These are phyloP conservation scores for Sebastes umbrosus DNA, from an alignment of 2,797 vertebrate genomes.

Conservation along the genomic window DNA sequence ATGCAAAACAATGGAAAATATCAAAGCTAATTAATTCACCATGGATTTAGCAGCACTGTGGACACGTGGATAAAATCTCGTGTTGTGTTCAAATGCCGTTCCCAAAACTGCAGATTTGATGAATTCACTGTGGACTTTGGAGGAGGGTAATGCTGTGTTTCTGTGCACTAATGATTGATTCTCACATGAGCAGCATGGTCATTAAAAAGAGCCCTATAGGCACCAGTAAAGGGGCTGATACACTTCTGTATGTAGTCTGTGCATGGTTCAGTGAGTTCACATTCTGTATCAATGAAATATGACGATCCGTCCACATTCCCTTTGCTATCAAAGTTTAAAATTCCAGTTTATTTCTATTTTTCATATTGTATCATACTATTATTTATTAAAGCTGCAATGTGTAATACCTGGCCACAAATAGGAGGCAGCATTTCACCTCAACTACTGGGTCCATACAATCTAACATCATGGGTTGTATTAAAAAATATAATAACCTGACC, in stretches of 20 bases:
- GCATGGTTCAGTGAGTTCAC: not conserved
- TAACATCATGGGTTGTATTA: too few relatives aligned
- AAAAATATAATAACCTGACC: too few relatives aligned
- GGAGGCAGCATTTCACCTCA: too few relatives aligned
- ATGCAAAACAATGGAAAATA: not conserved
- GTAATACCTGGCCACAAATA: not conserved
- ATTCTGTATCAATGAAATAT: not conserved
- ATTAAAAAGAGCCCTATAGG: slow-evolving; percentile 37
- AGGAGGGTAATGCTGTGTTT: not conserved
- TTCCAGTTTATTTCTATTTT: not conserved
- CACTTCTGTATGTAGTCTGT: not conserved
- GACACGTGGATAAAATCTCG: not conserved
- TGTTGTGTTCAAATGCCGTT: slow-evolving; percentile 1
- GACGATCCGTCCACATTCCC: not conserved
- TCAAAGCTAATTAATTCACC: slow-evolving; percentile 35
- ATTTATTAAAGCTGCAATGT: not conserved
- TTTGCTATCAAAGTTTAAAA: not conserved
- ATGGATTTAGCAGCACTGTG: not conserved
- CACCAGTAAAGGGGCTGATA: not conserved
- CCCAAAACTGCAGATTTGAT: slow-evolving; percentile 14
- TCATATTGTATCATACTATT: not conserved
- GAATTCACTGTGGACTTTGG: slow-evolving; percentile 18
- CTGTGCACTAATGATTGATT: slow-evolving; percentile 27
- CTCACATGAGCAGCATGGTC: slow-evolving; percentile 2
- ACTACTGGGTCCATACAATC: too few relatives aligned